Percentiles rank a stretch among this genome's conserved stretches.
phyloP scores from a whole-genome alignment of 2,113 vertebrate species.

The Fulica atra region DNA sequence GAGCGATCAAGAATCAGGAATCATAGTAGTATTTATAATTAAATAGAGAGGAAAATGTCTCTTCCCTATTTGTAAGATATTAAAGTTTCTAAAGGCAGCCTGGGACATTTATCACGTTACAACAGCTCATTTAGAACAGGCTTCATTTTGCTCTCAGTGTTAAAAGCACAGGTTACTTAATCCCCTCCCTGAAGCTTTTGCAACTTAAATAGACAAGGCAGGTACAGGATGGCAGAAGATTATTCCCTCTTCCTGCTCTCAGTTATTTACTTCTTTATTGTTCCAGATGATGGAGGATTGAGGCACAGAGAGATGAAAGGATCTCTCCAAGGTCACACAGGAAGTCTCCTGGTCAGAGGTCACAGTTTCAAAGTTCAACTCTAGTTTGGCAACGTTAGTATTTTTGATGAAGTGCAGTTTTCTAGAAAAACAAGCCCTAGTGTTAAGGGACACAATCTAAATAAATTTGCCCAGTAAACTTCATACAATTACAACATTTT shows the following conservation, averaged over 20 bases:
- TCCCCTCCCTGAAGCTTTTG: neutral
- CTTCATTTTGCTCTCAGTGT: neutral
- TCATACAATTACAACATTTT: neutral
- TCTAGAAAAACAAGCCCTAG: conserved; percentile 31
- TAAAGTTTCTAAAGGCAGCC: neutral
- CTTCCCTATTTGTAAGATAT: neutral
- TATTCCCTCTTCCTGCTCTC: neutral
- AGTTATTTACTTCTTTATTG: neutral
- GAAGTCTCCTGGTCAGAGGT: neutral
- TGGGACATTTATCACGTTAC: neutral
- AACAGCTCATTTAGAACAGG: neutral
- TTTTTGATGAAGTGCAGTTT: neutral
- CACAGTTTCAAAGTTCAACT: conserved; percentile 29
- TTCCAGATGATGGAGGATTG: neutral
- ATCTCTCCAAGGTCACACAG: neutral
- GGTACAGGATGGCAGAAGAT: neutral
- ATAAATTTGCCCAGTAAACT: conserved; percentile 20
- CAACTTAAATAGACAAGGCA: neutral
- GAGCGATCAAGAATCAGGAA: neutral
- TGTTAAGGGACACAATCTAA: conserved; percentile 7
- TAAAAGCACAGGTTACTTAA: neutral
- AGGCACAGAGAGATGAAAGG: neutral
- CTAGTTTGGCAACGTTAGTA: neutral
- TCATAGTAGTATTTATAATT: neutral
- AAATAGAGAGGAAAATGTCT: neutral